Conservation (phyloP, 2,797 vertebrate species). For the Tadarida brasiliensis region DNA sequence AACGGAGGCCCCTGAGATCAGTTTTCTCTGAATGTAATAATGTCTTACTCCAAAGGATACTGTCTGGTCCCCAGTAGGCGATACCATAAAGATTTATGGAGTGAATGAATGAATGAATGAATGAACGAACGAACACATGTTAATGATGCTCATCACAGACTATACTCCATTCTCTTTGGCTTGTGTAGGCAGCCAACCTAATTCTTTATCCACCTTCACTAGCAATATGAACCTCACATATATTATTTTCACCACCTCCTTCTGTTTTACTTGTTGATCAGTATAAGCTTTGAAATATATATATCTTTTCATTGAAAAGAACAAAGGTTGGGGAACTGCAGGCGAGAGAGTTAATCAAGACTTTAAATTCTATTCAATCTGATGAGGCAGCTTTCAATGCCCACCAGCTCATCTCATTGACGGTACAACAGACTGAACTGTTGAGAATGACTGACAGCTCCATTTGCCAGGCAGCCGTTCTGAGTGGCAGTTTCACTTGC, state of each 20-base stretch:
- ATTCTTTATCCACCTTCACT: background rate
- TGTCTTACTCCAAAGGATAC: background rate
- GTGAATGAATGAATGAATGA: background rate
- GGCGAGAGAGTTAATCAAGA: background rate
- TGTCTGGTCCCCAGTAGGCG: background rate
- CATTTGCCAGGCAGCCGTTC: constrained; percentile 49
- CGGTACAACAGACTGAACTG: constrained; percentile 59
- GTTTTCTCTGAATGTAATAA: background rate
- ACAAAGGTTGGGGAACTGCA: background rate
- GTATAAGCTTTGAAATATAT: background rate
- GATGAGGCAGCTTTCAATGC: background rate
- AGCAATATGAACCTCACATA: background rate
- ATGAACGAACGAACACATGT: background rate
- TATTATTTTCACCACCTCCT: background rate
- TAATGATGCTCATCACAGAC: no score
- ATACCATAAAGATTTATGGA: background rate
- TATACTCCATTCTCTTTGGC: background rate
- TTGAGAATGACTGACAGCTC: constrained; percentile 72
- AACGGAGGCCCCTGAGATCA: background rate
- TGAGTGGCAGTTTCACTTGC: constrained; percentile 76
- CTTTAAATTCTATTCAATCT: constrained; percentile 15
- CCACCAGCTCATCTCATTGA: constrained; percentile 28
- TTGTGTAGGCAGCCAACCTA: background rate
- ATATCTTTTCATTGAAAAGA: background rate
- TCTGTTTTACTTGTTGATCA: background rate